A percentile compares a stretch with the other conserved stretches of the same genome.
Evolutionary conservation across 2,113 vertebrate genomes (phyloP).

Genomic region (Lepus americanus): DNA sequence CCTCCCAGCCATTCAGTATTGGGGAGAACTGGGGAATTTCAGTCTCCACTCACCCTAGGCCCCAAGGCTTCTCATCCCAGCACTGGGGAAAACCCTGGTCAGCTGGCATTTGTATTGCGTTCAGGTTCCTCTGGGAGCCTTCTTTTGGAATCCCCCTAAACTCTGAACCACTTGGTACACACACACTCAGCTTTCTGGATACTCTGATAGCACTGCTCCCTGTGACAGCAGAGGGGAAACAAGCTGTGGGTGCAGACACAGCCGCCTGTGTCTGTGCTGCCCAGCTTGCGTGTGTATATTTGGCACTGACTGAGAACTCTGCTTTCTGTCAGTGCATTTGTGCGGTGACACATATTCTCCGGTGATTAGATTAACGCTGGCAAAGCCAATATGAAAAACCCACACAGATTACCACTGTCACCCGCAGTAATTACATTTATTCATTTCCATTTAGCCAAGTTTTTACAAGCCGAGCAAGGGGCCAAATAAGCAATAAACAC

Average conservation of each 20-base stretch:
- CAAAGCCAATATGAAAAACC: constrained; percentile 93
- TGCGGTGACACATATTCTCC: constrained; percentile 91
- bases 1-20: not conserved
- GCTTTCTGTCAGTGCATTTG: constrained; percentile 90
- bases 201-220: not conserved
- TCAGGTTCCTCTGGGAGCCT: not conserved
- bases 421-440: constrained; percentile 95
- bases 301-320: constrained; percentile 87
- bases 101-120: not conserved
- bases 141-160: not conserved
- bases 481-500: constrained; percentile 95
- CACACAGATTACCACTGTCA: constrained; percentile 93
- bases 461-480: constrained; percentile 93
- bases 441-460: constrained; percentile 95
- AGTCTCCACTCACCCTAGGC: not conserved
- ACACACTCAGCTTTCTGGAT: not conserved
- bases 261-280: constrained; percentile 58
- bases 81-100: not conserved
- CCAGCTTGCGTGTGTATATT: constrained; percentile 55
- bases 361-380: constrained; percentile 93
- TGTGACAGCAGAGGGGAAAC: not conserved
- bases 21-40: constrained; percentile 30
- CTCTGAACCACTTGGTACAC: not conserved
- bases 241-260: not conserved
- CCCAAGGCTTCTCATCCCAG: not conserved